Percentiles rank a stretch among this genome's conserved stretches.
Conservation (phyloP, 2,888 invertebrate genomes). For the Oegoconia quadripuncta region DNA sequence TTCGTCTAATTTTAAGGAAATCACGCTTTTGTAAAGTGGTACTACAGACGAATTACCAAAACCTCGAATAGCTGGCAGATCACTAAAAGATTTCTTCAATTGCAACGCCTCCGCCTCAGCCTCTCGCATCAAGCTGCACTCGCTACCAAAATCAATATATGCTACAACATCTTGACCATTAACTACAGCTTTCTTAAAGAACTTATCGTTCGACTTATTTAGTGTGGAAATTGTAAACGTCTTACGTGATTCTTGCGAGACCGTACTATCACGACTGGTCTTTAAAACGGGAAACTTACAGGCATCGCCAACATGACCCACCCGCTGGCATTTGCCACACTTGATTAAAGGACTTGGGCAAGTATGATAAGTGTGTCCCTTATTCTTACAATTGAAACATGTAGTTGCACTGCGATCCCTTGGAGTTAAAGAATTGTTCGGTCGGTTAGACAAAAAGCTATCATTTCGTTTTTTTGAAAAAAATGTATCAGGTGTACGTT, state of each 20-base stretch:
- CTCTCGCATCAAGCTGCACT: constrained; percentile 14
- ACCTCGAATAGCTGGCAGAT: constrained; percentile 17
- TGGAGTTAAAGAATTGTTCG: background rate
- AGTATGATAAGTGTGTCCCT: constrained; percentile 10
- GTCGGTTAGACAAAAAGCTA: background rate
- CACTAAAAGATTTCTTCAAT: constrained; percentile 4
- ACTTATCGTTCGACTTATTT: constrained; percentile 13
- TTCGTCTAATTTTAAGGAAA: constrained; percentile 15
- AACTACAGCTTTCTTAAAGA: constrained; percentile 10
- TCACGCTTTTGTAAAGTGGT: constrained; percentile 12
- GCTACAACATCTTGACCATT: constrained; percentile 7
- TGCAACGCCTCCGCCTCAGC: constrained; percentile 9
- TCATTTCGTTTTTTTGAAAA: background rate
- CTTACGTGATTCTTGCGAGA: constrained; percentile 7
- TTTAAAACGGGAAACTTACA: constrained; percentile 6
- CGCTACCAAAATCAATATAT: constrained; percentile 20
- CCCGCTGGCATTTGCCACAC: constrained; percentile 9
- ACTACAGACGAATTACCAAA: constrained; percentile 17
- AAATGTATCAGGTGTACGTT: background rate
- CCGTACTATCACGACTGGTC: background rate
- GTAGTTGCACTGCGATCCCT: background rate
- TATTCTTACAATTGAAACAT: constrained; percentile 11
- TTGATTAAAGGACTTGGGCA: constrained; percentile 7
- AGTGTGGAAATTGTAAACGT: constrained; percentile 2
- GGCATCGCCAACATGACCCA: constrained; percentile 7